Conservation (phyloP, 2,888 invertebrate species). For the Ischnus inquisitorius region DNA sequence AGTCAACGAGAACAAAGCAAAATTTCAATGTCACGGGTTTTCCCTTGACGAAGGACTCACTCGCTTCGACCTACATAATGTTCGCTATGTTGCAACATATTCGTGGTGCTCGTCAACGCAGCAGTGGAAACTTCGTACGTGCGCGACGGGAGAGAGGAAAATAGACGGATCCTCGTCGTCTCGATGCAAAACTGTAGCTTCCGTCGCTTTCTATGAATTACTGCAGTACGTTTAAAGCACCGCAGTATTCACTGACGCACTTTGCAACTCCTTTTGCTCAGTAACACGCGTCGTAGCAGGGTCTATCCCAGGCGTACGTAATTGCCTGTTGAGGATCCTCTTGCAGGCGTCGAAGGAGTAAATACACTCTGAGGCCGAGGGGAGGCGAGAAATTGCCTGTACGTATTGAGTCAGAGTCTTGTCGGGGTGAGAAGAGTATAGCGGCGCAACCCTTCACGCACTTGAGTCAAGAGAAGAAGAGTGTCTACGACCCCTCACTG, state of each 20-base stretch:
- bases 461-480: conserved; percentile 74
- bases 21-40: conserved; percentile 56
- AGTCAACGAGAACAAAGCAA: neutral
- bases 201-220: conserved; percentile 30
- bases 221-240: conserved; percentile 54
- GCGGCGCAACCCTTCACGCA: conserved; percentile 34
- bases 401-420: conserved; percentile 14
- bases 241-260: conserved; percentile 38
- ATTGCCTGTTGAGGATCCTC: conserved; percentile 68
- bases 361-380: conserved; percentile 52
- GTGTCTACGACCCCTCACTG: conserved; percentile 68
- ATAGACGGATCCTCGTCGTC: conserved; percentile 12
- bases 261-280: conserved; percentile 52
- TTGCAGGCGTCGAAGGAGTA: conserved; percentile 60
- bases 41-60: conserved; percentile 60
- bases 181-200: neutral
- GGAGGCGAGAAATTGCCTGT: conserved; percentile 41
- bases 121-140: conserved; percentile 54
- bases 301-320: conserved; percentile 49
- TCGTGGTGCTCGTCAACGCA: conserved; percentile 57
- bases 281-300: conserved; percentile 40
- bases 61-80: conserved; percentile 34
- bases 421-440: conserved; percentile 20
- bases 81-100: conserved; percentile 22
- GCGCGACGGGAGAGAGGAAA: conserved; percentile 31